Evolutionary conservation across 1,140 invertebrate genomes (phyloP).

Genomic region (Triops longicaudatus): DNA sequence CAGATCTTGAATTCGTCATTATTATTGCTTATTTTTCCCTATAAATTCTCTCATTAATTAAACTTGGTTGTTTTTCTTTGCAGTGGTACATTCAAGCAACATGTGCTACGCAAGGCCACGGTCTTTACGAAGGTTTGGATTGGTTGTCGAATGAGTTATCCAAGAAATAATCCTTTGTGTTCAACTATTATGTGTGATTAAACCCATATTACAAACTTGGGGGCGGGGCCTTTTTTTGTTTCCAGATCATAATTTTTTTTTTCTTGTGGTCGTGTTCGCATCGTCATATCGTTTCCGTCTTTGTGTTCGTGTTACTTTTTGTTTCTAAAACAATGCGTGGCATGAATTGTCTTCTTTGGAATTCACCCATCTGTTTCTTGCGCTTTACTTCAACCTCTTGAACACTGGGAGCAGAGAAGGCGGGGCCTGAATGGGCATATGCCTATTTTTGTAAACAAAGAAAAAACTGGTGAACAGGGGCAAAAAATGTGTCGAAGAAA

Average conservation of each 20-base stretch:
- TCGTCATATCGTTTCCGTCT: too few species aligned
- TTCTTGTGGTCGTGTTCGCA: too few species aligned
- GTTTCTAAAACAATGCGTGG: too few species aligned
- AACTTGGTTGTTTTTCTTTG: conserved; percentile 30
- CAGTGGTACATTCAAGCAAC: conserved; percentile 96
- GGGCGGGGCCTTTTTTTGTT: too few species aligned
- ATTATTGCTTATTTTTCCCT: background rate
- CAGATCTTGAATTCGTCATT: background rate
- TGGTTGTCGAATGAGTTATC: conserved; percentile 83
- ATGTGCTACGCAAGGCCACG: conserved; percentile 92
- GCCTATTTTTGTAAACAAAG: background rate
- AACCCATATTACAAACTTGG: too few species aligned
- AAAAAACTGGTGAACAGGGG: background rate
- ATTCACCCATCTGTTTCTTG: too few species aligned
- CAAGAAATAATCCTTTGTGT: conserved; percentile 38
- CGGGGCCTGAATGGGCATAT: background rate
- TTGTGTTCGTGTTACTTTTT: too few species aligned
- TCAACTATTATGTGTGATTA: background rate
- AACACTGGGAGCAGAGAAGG: too few species aligned
- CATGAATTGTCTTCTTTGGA: too few species aligned
- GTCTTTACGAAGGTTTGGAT: conserved; percentile 95
- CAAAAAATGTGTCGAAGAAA: background rate
- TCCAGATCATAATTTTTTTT: too few species aligned
- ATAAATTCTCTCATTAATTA: background rate
- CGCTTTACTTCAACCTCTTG: too few species aligned